Conservation (phyloP, 2,888 invertebrate genomes). For the Drosophila koepferae region DNA sequence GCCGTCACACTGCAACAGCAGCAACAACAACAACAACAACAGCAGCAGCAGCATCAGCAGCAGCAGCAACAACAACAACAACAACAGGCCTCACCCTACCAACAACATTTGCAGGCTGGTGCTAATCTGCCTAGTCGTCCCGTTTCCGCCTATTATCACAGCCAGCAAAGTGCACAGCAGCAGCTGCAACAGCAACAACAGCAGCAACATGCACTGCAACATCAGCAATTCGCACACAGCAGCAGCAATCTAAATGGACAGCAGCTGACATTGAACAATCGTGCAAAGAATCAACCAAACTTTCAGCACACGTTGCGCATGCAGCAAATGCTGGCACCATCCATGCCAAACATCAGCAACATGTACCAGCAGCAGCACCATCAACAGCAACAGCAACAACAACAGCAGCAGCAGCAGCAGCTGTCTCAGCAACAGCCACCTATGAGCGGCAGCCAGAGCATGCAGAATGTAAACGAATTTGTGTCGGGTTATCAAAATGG, state of each 20-base stretch:
- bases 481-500: constrained; percentile 71
- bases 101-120: constrained; percentile 64
- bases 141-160: constrained; percentile 85
- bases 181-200: constrained; percentile 75
- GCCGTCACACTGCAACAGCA: constrained; percentile 77
- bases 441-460: constrained; percentile 84
- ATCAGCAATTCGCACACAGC: constrained; percentile 82
- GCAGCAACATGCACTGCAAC: constrained; percentile 75
- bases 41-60: constrained; percentile 57
- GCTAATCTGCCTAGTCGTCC: constrained; percentile 83
- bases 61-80: constrained; percentile 72
- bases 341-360: constrained; percentile 85
- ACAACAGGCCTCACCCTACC: constrained; percentile 64
- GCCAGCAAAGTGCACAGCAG: constrained; percentile 72
- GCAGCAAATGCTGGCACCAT: constrained; percentile 85
- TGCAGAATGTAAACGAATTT: constrained; percentile 84
- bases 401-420: constrained; percentile 53
- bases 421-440: constrained; percentile 32
- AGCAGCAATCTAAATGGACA: constrained; percentile 82
- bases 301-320: constrained; percentile 83
- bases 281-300: constrained; percentile 79
- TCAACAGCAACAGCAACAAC: constrained; percentile 73
- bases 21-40: constrained; percentile 71
- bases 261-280: constrained; percentile 76
- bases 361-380: constrained; percentile 79